Evolutionary conservation across 2,888 invertebrate species (phyloP), one percentile per base, ranked within the genome.

Genomic region (Arctia plantaginis): DNA sequence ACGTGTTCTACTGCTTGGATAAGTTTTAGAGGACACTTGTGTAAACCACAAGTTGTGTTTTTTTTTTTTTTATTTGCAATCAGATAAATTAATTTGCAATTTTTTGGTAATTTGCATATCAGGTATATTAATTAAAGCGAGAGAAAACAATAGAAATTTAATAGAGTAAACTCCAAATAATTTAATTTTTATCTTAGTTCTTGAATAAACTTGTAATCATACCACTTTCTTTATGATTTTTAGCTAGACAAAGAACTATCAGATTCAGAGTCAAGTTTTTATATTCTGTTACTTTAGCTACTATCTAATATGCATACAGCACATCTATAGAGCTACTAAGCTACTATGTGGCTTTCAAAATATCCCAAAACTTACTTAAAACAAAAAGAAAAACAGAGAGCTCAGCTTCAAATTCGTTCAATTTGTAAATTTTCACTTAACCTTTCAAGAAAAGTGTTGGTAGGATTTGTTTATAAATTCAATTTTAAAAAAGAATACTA

Each of bases 11-110:
- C 72, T 59, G 27, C 65, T 71, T 44, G 3, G 10, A n/a, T 47
- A 64, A 33, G 23, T 65, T 55, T 64, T 62, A 15, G 41, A 41
- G 20, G 41, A 62, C 70, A 62, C 70, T 62, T 70, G 70, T 70
- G 62, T 70, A 62, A 62, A 70, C 33, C 41, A 23, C 12, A n/a
- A n/a, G n/a, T 47, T 55, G 69, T 39, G 62, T 3, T 44, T 62
- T 62, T 41, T 18, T 23, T 10, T 6, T 47, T 4, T n/a, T n/a
- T n/a, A n/a, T n/a, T n/a, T n/a, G n/a, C n/a, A n/a, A n/a, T n/a
- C n/a, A n/a, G 23, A 55, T n/a, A 12, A 0, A 51, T 23, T n/a
- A n/a, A n/a, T n/a, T n/a, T n/a, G n/a, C n/a, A n/a, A 51, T 8
- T 51, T 23, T 23, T 51, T 51, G 10, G 23, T 51, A 8, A 69